Percentiles rank a stretch among this genome's conserved stretches.
Evolutionary conservation across 2,888 invertebrate genomes (phyloP).

Genomic region (Drosophila suboccidentalis): DNA sequence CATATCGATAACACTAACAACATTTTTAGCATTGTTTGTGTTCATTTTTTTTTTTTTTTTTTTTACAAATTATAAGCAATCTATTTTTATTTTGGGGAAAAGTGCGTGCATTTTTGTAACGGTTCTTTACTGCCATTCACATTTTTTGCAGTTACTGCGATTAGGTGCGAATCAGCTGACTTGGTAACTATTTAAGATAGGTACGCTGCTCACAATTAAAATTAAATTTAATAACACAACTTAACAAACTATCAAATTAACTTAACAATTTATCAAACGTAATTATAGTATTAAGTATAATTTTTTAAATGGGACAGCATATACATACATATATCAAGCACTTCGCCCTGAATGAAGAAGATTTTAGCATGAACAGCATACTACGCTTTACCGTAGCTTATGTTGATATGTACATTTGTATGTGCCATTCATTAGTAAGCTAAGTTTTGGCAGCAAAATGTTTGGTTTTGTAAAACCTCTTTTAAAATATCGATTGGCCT

Average conservation of each 20-base stretch:
- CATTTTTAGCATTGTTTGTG: no score
- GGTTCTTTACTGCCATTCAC: constrained; percentile 23
- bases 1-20: background rate
- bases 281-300: background rate
- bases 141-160: background rate
- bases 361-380: constrained; percentile 31
- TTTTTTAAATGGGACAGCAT: no score
- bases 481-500: constrained; percentile 33
- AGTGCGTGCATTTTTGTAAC: constrained; percentile 12
- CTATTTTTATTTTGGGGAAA: no score
- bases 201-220: constrained; percentile 11
- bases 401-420: constrained; percentile 2
- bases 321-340: no score
- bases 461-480: constrained; percentile 34
- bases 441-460: constrained; percentile 31
- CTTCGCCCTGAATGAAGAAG: background rate
- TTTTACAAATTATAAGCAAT: background rate
- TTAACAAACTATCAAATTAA: no score
- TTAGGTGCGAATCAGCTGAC: constrained; percentile 42
- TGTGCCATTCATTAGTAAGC: constrained; percentile 12
- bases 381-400: constrained; percentile 1
- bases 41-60: background rate
- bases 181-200: background rate
- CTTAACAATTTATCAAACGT: background rate
- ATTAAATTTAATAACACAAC: background rate